phyloP scores from a whole-genome alignment of 64 coral and sea anemone genomes.

The Trachythela sp. region DNA sequence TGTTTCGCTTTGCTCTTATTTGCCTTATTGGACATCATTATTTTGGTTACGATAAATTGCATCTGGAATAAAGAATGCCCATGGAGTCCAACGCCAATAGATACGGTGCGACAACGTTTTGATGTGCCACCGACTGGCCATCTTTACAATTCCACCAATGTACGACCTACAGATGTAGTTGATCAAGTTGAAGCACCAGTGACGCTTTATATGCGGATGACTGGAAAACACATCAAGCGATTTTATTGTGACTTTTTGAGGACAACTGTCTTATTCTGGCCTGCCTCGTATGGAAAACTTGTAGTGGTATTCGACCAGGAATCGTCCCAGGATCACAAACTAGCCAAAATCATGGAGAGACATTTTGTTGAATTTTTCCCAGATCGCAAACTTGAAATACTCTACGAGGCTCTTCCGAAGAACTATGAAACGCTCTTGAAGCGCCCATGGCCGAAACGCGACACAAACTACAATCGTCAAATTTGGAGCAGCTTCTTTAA shows the following conservation, averaged over 20 bases:
- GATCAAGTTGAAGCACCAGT: too few species aligned
- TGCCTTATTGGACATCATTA: too few species aligned
- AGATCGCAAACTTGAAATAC: slow-evolving; percentile 37
- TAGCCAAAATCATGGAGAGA: not conserved
- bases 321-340: slow-evolving; percentile 7
- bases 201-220: not conserved
- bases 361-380: slow-evolving; percentile 26
- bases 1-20: too few species aligned
- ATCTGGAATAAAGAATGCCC: too few species aligned
- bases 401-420: slow-evolving; percentile 38
- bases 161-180: too few species aligned
- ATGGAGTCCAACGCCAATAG: too few species aligned
- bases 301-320: slow-evolving; percentile 55
- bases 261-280: slow-evolving; percentile 42
- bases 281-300: slow-evolving; percentile 37
- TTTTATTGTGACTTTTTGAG: slow-evolving; percentile 40
- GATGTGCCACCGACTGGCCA: too few species aligned
- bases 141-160: too few species aligned
- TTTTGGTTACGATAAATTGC: too few species aligned
- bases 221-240: not conserved
- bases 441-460: not conserved
- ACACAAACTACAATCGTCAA: slow-evolving; percentile 44
- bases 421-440: not conserved
- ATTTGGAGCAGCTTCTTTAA: slow-evolving; percentile 66
- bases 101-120: too few species aligned